Percentiles rank a stretch among this genome's conserved stretches.
phyloP scores from a whole-genome alignment of 2,888 invertebrate genomes.

The Hesperia comma region DNA sequence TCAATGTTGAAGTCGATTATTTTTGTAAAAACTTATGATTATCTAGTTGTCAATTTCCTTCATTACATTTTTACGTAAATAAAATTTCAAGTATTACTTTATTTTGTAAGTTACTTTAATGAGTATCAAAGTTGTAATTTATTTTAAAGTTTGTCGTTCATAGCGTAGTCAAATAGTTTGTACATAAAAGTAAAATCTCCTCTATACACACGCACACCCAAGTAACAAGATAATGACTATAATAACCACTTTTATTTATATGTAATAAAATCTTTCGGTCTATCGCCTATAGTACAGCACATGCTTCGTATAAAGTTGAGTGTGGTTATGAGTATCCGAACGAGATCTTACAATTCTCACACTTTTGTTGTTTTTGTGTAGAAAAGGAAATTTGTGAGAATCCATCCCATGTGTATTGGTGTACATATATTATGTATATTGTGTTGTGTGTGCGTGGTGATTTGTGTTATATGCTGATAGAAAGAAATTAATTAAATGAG shows the following conservation, averaged over 20 bases:
- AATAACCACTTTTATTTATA: background rate
- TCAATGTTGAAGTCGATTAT: too few species aligned
- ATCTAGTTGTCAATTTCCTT: too few species aligned
- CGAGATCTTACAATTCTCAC: conserved; percentile 51
- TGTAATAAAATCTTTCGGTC: background rate
- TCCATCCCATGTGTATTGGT: conserved; percentile 65
- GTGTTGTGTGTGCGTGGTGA: conserved; percentile 85
- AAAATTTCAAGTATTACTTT: too few species aligned
- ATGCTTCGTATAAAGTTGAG: conserved; percentile 2
- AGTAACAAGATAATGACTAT: too few species aligned
- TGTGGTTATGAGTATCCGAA: conserved; percentile 47
- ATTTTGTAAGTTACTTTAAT: too few species aligned
- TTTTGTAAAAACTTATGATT: too few species aligned
- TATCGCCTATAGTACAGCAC: conserved; percentile 1
- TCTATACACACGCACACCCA: too few species aligned
- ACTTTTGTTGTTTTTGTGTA: conserved; percentile 57
- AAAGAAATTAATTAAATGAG: conserved; percentile 81
- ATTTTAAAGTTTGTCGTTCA: too few species aligned
- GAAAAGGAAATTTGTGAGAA: conserved; percentile 55
- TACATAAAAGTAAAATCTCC: too few species aligned
- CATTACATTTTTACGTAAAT: too few species aligned
- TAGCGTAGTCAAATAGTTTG: too few species aligned
- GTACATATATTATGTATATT: conserved; percentile 70
- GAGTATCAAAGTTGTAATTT: too few species aligned
- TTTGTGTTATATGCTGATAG: conserved; percentile 83